A percentile compares a stretch with the other conserved stretches of the same genome.
Conservation (phyloP, 2,113 vertebrate genomes). For the Clarias batrachus region DNA sequence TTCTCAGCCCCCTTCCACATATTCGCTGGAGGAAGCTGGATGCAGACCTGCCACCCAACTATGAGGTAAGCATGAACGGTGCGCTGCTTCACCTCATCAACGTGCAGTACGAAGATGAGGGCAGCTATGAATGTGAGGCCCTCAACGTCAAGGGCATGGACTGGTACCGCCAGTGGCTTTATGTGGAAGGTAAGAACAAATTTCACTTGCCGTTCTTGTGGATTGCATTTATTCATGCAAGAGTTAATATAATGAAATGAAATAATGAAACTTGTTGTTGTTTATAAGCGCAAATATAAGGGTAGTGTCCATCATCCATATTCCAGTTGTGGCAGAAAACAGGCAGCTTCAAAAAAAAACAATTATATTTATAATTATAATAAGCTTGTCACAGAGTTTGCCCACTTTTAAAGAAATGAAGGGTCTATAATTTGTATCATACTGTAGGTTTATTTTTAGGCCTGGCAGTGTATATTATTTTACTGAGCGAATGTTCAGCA, state of each 20-base stretch:
- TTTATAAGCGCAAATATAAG: neutral
- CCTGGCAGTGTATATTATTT: too few species aligned
- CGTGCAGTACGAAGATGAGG: conserved; percentile 94
- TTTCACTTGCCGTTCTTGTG: neutral
- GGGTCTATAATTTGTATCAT: too few species aligned
- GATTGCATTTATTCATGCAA: neutral
- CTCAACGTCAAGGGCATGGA: conserved; percentile 93
- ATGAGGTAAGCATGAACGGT: conserved; percentile 88
- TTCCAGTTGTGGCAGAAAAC: too few species aligned
- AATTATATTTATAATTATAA: too few species aligned
- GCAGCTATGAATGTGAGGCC: conserved; percentile 91
- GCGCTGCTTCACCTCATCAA: conserved; percentile 92
- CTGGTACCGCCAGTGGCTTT: conserved; percentile 87
- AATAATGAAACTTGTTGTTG: neutral
- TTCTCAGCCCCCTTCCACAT: conserved; percentile 86
- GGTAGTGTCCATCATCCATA: neutral
- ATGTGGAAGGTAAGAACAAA: conserved; percentile 82
- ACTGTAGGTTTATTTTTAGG: too few species aligned
- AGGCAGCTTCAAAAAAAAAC: too few species aligned
- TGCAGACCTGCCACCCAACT: conserved; percentile 84
- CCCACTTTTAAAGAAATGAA: too few species aligned
- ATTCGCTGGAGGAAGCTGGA: conserved; percentile 92
- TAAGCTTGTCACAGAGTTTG: too few species aligned
- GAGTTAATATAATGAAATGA: neutral
- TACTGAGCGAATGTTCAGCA: neutral